A percentile compares a stretch with the other conserved stretches of the same genome.
These are phyloP conservation scores for Ranitomeya imitator DNA, from an alignment of 2,113 vertebrate species.

Conservation along the genomic window DNA sequence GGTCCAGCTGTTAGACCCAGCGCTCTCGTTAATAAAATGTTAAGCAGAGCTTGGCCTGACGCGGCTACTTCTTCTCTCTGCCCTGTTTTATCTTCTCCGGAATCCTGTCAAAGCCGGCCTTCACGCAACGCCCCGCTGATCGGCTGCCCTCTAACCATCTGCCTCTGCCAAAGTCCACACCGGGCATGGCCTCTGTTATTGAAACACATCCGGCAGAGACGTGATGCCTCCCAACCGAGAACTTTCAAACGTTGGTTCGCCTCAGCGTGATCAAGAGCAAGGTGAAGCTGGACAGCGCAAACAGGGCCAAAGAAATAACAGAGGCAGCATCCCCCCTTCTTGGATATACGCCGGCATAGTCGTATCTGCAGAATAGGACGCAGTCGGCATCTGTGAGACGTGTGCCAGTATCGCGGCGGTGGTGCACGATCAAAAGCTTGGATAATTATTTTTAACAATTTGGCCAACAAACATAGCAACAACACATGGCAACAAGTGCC, in stretches of 20 bases:
- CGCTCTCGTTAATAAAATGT: conserved; percentile 1
- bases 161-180: conserved; percentile 31
- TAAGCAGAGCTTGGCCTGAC: conserved; percentile 3
- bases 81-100: neutral
- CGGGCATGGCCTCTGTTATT: conserved; percentile 41
- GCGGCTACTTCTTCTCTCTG: neutral
- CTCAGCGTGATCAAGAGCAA: neutral
- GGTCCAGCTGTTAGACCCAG: conserved; percentile 5
- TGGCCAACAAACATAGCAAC: neutral
- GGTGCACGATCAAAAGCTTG: neutral
- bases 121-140: neutral
- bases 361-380: neutral
- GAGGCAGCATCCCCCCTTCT: neutral
- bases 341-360: neutral
- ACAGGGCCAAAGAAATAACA: neutral
- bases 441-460: neutral
- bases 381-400: neutral
- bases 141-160: conserved; percentile 55
- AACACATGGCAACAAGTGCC: conserved; percentile 22
- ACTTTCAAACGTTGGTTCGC: neutral
- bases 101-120: conserved; percentile 34
- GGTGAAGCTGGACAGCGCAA: neutral
- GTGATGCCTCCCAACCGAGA: neutral
- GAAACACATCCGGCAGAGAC: conserved; percentile 48
- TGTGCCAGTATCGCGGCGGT: neutral